These are phyloP conservation scores for Ophion costatus DNA, from an alignment of 2,888 invertebrate species.

Conservation along the genomic window DNA sequence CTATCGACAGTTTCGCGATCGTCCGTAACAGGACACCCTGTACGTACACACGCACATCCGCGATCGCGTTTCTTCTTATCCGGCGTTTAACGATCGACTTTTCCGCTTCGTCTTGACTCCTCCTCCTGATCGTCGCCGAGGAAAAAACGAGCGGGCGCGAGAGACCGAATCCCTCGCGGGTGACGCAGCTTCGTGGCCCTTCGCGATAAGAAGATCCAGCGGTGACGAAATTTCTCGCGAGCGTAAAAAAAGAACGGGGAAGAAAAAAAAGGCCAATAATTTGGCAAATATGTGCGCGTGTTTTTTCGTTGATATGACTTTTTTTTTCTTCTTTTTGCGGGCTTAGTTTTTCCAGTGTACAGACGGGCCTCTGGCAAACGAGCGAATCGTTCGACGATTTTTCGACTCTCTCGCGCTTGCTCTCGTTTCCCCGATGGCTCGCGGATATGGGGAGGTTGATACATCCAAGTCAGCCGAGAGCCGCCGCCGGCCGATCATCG, in stretches of 20 bases:
- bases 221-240: background rate
- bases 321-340: no score
- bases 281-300: background rate
- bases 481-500: no score
- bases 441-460: no score
- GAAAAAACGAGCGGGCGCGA: background rate
- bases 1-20: no score
- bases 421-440: no score
- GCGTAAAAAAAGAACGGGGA: background rate
- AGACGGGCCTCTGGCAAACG: no score
- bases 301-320: background rate
- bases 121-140: background rate
- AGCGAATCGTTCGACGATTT: no score
- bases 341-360: no score
- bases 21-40: no score
- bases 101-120: background rate
- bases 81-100: slow-evolving; percentile 1
- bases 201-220: background rate
- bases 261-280: background rate
- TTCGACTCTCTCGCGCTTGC: no score
- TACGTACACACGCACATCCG: no score
- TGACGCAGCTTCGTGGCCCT: background rate
- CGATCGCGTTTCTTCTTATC: background rate
- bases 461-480: no score
- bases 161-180: background rate